Conservation (phyloP, 1,140 invertebrate genomes). For the Bombus pyrosoma region DNA sequence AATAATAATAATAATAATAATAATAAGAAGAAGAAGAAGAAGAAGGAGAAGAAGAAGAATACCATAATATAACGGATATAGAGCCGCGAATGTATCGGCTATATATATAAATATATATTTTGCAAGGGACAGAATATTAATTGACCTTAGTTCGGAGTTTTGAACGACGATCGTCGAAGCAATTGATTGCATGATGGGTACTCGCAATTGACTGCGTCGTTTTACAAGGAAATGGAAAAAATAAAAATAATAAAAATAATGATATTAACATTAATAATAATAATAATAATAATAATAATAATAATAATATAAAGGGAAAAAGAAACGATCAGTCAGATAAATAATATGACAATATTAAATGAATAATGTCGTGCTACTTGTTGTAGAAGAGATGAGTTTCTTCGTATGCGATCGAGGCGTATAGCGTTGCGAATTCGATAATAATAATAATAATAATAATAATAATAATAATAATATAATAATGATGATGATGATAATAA, state of each 20-base stretch:
- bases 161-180: conserved; percentile 31
- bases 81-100: neutral
- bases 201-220: conserved; percentile 35
- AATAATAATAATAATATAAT: conserved; percentile 62
- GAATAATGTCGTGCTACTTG: conserved; percentile 15
- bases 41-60: neutral
- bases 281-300: conserved; percentile 2
- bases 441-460: conserved; percentile 58
- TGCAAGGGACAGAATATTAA: conserved; percentile 18
- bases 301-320: conserved; percentile 34
- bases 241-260: conserved; percentile 19
- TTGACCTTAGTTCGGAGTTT: conserved; percentile 31
- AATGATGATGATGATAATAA: conserved; percentile 47
- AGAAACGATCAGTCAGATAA: conserved; percentile 42
- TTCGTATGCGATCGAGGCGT: conserved; percentile 22
- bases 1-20: accelerated
- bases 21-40: neutral
- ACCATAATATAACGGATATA: conserved; percentile 44
- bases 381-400: neutral
- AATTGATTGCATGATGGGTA: conserved; percentile 1
- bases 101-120: neutral
- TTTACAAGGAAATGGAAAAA: neutral
- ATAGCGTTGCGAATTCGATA: conserved; percentile 38
- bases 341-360: conserved; percentile 46
- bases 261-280: neutral